Evolutionary conservation across 1,140 invertebrate species (phyloP).

Genomic region (Papilio aristodemus): DNA sequence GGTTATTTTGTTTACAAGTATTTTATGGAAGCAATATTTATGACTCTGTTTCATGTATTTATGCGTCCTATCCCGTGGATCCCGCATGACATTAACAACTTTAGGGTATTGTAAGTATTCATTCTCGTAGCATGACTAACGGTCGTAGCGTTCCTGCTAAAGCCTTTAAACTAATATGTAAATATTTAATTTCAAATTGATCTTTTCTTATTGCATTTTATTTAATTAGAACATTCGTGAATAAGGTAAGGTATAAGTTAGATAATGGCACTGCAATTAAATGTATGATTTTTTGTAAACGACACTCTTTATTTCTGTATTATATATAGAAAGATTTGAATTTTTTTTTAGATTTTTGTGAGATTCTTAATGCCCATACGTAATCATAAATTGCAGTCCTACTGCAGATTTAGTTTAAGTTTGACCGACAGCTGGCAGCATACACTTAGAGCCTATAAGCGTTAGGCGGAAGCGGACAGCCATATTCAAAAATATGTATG

Average conservation of each 20-base stretch:
- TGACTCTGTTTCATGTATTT: constrained; percentile 60
- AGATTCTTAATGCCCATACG: too few species aligned
- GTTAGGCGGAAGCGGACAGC: too few species aligned
- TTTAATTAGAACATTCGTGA: not conserved
- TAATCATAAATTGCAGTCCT: too few species aligned
- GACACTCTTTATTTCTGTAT: too few species aligned
- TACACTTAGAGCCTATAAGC: too few species aligned
- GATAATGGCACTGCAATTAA: too few species aligned
- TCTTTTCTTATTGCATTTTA: not conserved
- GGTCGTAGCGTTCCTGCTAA: constrained; percentile 18
- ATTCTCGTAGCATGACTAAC: constrained; percentile 47
- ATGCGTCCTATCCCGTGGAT: constrained; percentile 64
- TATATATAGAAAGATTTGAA: too few species aligned
- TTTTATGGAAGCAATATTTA: constrained; percentile 39
- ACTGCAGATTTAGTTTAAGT: too few species aligned
- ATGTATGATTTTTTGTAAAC: too few species aligned
- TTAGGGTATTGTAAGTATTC: constrained; percentile 77
- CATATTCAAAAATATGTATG: too few species aligned
- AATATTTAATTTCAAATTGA: not conserved
- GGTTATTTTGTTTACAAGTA: constrained; percentile 10
- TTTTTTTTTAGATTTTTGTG: too few species aligned
- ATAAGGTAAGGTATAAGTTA: not conserved
- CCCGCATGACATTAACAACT: constrained; percentile 73
- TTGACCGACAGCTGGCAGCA: too few species aligned
- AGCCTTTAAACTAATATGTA: not conserved